phyloP scores from a whole-genome alignment of 2,888 invertebrate species.

The Epistrophe grossulariae region DNA sequence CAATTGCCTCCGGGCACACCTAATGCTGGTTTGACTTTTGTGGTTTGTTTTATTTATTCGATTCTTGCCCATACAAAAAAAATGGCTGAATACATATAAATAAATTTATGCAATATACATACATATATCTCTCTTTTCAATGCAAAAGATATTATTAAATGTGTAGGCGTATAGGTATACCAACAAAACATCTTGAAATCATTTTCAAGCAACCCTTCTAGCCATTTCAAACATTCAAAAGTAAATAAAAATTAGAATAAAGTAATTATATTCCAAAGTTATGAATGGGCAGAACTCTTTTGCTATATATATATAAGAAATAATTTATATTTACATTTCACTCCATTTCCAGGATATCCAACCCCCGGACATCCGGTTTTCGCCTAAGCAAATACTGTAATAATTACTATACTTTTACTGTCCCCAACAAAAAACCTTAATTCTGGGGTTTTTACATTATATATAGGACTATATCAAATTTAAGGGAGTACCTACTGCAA shows the following conservation, averaged over 20 bases:
- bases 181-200: neutral
- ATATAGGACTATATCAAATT: neutral
- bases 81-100: neutral
- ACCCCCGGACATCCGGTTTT: neutral
- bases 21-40: neutral
- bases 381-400: conserved; percentile 1
- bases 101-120: neutral
- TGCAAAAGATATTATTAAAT: neutral
- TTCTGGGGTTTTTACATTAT: neutral
- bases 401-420: neutral
- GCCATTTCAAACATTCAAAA: neutral
- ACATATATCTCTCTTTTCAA: neutral
- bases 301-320: neutral
- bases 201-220: neutral
- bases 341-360: neutral
- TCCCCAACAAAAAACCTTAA: conserved; percentile 1
- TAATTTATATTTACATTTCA: conserved; percentile 1
- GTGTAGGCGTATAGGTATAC: neutral
- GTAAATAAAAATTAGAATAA: conserved; percentile 7
- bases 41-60: neutral
- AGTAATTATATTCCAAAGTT: conserved; percentile 11
- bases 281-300: neutral
- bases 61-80: neutral
- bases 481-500: neutral
- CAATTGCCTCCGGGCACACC: too few relatives aligned